Evolutionary conservation across 2,888 invertebrate genomes (phyloP).

Genomic region (Scaeva pyrastri): DNA sequence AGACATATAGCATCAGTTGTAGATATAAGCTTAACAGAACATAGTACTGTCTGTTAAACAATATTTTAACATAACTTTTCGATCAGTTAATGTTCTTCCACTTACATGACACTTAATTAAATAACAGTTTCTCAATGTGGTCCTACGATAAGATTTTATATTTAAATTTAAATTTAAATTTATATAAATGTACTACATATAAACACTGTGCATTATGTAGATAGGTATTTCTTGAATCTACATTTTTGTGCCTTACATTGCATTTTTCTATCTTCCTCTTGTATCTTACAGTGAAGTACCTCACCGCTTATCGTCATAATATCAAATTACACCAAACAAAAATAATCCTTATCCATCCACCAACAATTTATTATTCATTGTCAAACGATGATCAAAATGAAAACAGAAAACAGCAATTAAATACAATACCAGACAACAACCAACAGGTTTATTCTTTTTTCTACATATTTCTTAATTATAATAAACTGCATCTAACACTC

Average conservation of each 20-base stretch:
- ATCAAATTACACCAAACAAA: constrained; percentile 16
- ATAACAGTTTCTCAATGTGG: too few relatives aligned
- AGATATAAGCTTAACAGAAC: too few relatives aligned
- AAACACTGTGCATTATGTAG: too few relatives aligned
- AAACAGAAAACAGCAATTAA: constrained; percentile 16
- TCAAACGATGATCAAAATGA: constrained; percentile 6
- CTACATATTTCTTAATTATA: constrained; percentile 4
- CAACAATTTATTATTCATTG: not conserved
- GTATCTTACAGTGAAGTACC: not conserved
- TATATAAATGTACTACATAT: too few relatives aligned
- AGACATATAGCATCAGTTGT: too few relatives aligned
- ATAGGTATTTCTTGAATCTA: not conserved
- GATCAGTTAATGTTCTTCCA: too few relatives aligned
- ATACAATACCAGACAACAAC: constrained; percentile 1
- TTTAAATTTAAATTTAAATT: too few relatives aligned
- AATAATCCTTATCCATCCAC: not conserved
- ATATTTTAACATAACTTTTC: too few relatives aligned
- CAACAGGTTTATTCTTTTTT: constrained; percentile 19
- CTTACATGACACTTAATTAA: too few relatives aligned
- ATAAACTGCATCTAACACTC: constrained; percentile 11
- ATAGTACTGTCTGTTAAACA: too few relatives aligned
- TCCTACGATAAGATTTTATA: too few relatives aligned
- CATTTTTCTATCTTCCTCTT: not conserved
- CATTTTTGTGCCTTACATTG: not conserved
- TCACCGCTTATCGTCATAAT: not conserved